A percentile compares a stretch with the other conserved stretches of the same genome.
phyloP scores from a whole-genome alignment of 2,113 vertebrate species.

The Nicator chloris region DNA sequence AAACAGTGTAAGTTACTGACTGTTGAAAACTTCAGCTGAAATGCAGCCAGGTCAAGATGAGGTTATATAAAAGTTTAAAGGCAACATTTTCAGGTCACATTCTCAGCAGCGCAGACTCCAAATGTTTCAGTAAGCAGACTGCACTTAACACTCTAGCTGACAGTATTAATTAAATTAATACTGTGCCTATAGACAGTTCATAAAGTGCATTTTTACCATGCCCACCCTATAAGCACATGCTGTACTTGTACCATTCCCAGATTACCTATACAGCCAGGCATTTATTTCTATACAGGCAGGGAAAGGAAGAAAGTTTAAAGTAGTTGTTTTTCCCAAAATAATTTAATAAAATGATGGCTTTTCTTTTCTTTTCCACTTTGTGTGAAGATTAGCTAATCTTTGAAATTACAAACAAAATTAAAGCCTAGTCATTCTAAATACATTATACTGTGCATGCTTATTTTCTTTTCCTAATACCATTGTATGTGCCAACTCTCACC shows the following conservation, averaged over 20 bases:
- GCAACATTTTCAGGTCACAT: conserved; percentile 58
- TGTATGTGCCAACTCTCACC: background rate
- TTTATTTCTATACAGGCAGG: background rate
- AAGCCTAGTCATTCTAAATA: background rate
- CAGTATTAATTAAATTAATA: background rate
- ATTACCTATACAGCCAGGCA: background rate
- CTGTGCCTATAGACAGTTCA: background rate
- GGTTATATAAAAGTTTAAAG: conserved; percentile 63
- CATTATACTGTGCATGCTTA: background rate
- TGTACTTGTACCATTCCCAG: background rate
- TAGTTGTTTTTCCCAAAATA: background rate
- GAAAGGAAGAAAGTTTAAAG: background rate
- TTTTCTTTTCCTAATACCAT: background rate
- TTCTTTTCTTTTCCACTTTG: background rate
- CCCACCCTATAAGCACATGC: background rate
- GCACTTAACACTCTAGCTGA: conserved; percentile 14
- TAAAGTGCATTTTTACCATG: background rate
- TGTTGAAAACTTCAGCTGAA: conserved; percentile 61
- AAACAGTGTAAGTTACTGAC: conserved; percentile 56
- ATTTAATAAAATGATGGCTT: background rate
- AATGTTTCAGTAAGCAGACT: conserved; percentile 22
- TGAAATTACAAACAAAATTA: background rate
- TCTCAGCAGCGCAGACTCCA: conserved; percentile 8
- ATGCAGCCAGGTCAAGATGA: conserved; percentile 56
- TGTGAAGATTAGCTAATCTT: background rate